These are phyloP conservation scores for Pararge aegeria DNA, from an alignment of 1,140 invertebrate species.

Conservation along the genomic window DNA sequence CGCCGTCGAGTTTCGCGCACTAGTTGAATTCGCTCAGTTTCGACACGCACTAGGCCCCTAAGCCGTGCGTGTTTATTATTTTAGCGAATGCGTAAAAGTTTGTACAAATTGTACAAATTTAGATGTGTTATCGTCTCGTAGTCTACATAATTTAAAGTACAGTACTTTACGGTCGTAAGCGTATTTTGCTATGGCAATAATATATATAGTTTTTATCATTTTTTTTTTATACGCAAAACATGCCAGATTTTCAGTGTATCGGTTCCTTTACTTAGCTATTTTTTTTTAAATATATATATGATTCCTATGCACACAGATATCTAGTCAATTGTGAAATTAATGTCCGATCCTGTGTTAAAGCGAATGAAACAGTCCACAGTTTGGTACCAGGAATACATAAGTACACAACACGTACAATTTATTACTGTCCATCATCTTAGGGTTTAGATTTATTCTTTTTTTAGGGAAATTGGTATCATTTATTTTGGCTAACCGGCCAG, in stretches of 20 bases:
- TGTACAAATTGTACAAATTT: conserved; percentile 76
- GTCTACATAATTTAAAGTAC: conserved; percentile 66
- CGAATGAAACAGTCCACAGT: conserved; percentile 52
- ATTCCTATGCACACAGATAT: conserved; percentile 79
- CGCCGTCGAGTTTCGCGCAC: conserved; percentile 40
- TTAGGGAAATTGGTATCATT: conserved; percentile 69
- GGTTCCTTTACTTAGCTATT: conserved; percentile 78
- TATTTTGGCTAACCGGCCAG: conserved; percentile 63
- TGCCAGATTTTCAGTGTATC: conserved; percentile 73
- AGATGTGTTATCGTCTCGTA: conserved; percentile 68
- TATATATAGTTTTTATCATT: conserved; percentile 59
- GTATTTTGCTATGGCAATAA: conserved; percentile 70
- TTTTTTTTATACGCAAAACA: conserved; percentile 59
- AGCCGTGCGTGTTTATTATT: conserved; percentile 58
- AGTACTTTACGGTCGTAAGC: conserved; percentile 57
- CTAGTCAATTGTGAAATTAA: conserved; percentile 79
- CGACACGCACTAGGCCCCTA: conserved; percentile 49
- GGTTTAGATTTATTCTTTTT: conserved; percentile 48
- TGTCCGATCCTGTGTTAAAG: conserved; percentile 60
- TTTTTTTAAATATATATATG: conserved; percentile 64
- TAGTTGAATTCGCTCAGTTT: conserved; percentile 40
- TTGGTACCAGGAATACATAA: conserved; percentile 60
- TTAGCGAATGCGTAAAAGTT: conserved; percentile 55
- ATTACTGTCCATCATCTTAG: conserved; percentile 70
- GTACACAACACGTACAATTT: conserved; percentile 53